Percentiles rank a stretch among this genome's conserved stretches.
Evolutionary conservation across 2,113 vertebrate genomes (phyloP).

Genomic region (Hydropotes inermis): DNA sequence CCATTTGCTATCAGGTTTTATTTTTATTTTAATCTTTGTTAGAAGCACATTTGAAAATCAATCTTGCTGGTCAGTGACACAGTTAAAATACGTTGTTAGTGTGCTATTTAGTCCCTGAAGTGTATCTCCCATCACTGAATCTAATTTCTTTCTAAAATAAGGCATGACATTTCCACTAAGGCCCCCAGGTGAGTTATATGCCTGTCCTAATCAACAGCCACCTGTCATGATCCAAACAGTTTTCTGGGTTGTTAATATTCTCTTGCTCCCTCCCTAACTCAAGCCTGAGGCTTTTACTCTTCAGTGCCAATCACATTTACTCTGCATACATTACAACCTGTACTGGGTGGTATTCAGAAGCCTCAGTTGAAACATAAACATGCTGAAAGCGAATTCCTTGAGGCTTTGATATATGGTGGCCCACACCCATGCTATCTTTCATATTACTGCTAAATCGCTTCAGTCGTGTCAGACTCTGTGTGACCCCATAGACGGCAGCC

Average conservation of each 20-base stretch:
- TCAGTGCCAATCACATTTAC: background rate
- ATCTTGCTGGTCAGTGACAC: background rate
- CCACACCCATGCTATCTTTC: slow-evolving; percentile 26
- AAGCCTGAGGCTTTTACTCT: background rate
- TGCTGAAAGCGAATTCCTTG: slow-evolving; percentile 21
- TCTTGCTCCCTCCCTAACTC: background rate
- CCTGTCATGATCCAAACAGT: slow-evolving; percentile 61
- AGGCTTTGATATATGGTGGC: background rate
- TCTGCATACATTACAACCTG: background rate
- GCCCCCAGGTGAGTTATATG: slow-evolving; percentile 65
- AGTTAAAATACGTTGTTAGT: background rate
- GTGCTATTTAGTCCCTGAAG: background rate
- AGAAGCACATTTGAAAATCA: slow-evolving; percentile 31
- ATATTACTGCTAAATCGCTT: background rate
- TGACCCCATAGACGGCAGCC: too few relatives aligned
- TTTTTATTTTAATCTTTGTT: slow-evolving; percentile 43
- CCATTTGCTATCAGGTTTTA: background rate
- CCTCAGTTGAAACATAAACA: background rate
- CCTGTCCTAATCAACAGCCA: slow-evolving; percentile 63
- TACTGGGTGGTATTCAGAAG: background rate
- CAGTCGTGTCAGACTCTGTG: too few relatives aligned
- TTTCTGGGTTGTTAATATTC: slow-evolving; percentile 17
- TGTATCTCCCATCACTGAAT: background rate
- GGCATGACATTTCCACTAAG: slow-evolving; percentile 63
- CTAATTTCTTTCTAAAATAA: slow-evolving; percentile 70